Conservation (phyloP, 2,888 invertebrate species). For the Trissolcus brochymenae region DNA sequence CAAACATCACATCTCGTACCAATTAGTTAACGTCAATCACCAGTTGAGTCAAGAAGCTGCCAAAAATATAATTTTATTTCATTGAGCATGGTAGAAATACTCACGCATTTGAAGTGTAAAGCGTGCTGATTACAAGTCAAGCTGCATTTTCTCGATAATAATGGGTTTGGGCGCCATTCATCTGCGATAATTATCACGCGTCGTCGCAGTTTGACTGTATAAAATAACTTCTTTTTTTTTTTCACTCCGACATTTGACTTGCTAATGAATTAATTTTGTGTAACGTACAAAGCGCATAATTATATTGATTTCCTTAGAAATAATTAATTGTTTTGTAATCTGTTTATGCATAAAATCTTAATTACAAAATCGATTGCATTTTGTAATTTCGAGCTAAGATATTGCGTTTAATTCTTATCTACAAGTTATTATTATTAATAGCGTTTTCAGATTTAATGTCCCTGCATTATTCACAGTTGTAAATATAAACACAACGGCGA, state of each 20-base stretch:
- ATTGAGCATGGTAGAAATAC: too few species aligned
- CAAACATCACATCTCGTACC: neutral
- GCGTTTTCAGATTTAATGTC: slow-evolving; percentile 42
- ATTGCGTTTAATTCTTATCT: slow-evolving; percentile 51
- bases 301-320: slow-evolving; percentile 53
- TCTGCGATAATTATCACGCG: slow-evolving; percentile 29
- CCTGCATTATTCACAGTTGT: slow-evolving; percentile 38
- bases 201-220: slow-evolving; percentile 36
- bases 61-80: too few species aligned
- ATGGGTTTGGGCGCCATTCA: slow-evolving; percentile 29
- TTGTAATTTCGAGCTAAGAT: slow-evolving; percentile 47
- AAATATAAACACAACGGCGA: slow-evolving; percentile 16
- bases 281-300: slow-evolving; percentile 52
- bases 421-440: slow-evolving; percentile 43
- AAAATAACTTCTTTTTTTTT: slow-evolving; percentile 36
- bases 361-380: slow-evolving; percentile 41
- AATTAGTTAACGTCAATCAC: too few species aligned
- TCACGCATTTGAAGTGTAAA: too few species aligned
- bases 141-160: neutral
- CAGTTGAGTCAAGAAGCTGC: too few species aligned
- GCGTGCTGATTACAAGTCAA: too few species aligned
- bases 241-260: slow-evolving; percentile 43
- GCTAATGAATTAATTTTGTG: slow-evolving; percentile 54
- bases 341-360: slow-evolving; percentile 55
- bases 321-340: slow-evolving; percentile 55